Conservation (phyloP, 2,888 invertebrate genomes). For the Xylota segnis region DNA sequence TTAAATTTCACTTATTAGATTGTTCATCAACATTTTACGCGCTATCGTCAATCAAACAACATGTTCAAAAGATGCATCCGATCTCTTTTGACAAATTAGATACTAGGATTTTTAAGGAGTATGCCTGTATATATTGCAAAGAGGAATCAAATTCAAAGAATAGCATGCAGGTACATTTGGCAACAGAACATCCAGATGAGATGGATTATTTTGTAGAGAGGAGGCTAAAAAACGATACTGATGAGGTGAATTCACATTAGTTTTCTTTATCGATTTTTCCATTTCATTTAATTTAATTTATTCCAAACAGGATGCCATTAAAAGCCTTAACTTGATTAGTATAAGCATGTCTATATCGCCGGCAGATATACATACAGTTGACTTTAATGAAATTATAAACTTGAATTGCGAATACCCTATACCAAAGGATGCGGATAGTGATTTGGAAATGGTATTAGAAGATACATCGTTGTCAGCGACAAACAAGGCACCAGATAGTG, state of each 20-base stretch:
- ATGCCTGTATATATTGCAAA: slow-evolving; percentile 52
- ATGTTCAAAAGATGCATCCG: slow-evolving; percentile 38
- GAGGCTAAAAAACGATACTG: not conserved
- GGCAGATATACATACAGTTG: not conserved
- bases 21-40: slow-evolving; percentile 47
- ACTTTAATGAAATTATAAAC: not conserved
- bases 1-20: slow-evolving; percentile 32
- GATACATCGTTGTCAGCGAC: not conserved
- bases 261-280: not conserved
- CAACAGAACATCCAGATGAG: slow-evolving; percentile 55
- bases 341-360: slow-evolving; percentile 6
- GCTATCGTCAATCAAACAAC: slow-evolving; percentile 22
- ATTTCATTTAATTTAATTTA: not conserved
- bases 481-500: not conserved
- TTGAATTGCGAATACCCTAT: not conserved
- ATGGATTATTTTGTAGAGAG: slow-evolving; percentile 39
- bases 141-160: slow-evolving; percentile 14
- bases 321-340: slow-evolving; percentile 42
- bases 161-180: slow-evolving; percentile 41
- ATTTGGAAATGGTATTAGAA: not conserved
- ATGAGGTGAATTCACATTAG: slow-evolving; percentile 32
- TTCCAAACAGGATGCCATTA: slow-evolving; percentile 40
- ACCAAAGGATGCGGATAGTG: not conserved
- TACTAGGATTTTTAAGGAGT: not conserved
- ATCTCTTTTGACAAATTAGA: not conserved